phyloP scores from a whole-genome alignment of 2,888 invertebrate species.

The Lycaena phlaeas region DNA sequence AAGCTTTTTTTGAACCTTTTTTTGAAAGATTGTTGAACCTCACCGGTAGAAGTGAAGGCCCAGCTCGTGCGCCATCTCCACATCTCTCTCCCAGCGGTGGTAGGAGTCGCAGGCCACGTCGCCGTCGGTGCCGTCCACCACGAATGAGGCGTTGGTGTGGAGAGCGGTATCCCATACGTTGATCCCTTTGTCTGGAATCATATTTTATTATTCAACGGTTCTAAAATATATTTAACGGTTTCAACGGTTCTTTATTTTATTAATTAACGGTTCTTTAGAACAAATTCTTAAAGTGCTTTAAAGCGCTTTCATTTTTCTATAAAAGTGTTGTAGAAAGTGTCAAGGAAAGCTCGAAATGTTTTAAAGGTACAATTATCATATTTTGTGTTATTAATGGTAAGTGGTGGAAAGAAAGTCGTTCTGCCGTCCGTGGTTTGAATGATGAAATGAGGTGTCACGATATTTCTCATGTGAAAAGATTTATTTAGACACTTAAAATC shows the following conservation, averaged over 20 bases:
- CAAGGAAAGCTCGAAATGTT: no score
- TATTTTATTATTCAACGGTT: background rate
- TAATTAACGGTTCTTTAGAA: background rate
- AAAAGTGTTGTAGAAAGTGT: no score
- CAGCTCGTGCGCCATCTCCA: conserved; percentile 63
- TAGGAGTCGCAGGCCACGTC: conserved; percentile 77
- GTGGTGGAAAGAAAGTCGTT: no score
- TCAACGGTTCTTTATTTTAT: background rate
- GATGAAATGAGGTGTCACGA: background rate
- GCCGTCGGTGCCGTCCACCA: conserved; percentile 15
- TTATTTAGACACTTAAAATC: background rate
- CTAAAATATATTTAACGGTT: background rate
- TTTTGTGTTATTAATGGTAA: no score
- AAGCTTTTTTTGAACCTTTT: no score
- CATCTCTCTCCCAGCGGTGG: conserved; percentile 72
- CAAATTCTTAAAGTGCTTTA: background rate
- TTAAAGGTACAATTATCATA: no score
- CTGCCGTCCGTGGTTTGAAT: no score
- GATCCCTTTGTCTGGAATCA: conserved; percentile 52
- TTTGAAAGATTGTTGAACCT: conserved; percentile 28
- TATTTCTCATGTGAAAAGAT: no score
- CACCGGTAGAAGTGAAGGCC: conserved; percentile 47
- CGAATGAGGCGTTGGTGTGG: conserved; percentile 20
- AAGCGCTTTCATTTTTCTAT: no score
- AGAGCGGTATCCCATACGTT: conserved; percentile 60